A percentile compares a stretch with the other conserved stretches of the same genome.
These are phyloP conservation scores for Rhipidura dahli DNA, from an alignment of 2,113 vertebrate genomes.

Conservation along the genomic window DNA sequence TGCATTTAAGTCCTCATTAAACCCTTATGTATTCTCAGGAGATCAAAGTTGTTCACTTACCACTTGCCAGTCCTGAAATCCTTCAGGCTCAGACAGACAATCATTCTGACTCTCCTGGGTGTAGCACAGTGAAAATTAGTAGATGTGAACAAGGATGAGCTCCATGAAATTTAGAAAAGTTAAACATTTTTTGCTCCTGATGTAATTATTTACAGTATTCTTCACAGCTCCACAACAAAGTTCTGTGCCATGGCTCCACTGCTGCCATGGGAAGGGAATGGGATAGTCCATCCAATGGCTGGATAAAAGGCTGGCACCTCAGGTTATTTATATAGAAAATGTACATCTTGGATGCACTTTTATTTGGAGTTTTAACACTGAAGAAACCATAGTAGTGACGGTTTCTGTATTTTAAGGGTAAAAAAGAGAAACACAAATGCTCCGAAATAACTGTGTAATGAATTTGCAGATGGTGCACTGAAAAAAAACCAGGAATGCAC, in stretches of 20 bases:
- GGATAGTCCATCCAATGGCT: background rate
- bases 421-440: background rate
- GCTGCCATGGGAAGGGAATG: background rate
- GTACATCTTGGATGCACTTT: accelerated
- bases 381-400: background rate
- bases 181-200: background rate
- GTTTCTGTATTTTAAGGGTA: background rate
- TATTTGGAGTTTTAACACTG: background rate
- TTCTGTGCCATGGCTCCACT: background rate
- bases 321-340: background rate
- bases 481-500: background rate
- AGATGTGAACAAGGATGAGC: background rate
- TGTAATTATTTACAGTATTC: background rate
- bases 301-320: background rate
- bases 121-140: background rate
- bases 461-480: background rate
- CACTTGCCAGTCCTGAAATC: background rate
- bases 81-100: background rate
- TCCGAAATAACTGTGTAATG: background rate
- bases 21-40: background rate
- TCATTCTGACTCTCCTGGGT: background rate
- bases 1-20: background rate
- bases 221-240: background rate
- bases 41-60: background rate
- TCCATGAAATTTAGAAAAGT: background rate